These are phyloP conservation scores for Cephus rjabovi DNA, from an alignment of 2,888 invertebrate species.

Conservation along the genomic window DNA sequence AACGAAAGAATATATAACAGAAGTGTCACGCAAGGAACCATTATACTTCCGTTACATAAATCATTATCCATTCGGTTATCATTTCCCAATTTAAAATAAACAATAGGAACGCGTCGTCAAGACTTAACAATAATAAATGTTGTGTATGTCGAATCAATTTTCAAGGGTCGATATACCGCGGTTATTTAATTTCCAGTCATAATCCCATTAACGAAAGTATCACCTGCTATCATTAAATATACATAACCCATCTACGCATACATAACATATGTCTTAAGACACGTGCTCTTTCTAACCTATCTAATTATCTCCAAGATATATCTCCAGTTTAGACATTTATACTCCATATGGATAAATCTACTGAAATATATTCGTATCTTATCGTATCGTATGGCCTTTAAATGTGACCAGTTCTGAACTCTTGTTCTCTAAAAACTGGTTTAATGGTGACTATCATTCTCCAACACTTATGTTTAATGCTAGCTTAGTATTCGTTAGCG, in stretches of 20 bases:
- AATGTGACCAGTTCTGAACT: neutral
- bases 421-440: slow-evolving; percentile 12
- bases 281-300: neutral
- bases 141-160: neutral
- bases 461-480: slow-evolving; percentile 31
- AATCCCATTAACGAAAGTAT: neutral
- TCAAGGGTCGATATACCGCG: neutral
- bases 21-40: neutral
- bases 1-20: neutral
- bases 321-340: no score
- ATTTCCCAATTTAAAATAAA: neutral
- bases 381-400: neutral
- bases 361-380: neutral
- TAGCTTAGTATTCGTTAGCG: slow-evolving; percentile 27
- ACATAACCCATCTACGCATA: neutral
- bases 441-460: slow-evolving; percentile 18
- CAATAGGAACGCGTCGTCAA: neutral
- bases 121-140: neutral
- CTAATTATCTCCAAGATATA: neutral
- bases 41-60: neutral
- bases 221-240: neutral
- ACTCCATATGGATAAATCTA: no score
- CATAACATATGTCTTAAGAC: neutral
- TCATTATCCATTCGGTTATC: neutral
- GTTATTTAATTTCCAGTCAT: neutral